Percentiles rank a stretch among this genome's conserved stretches.
Evolutionary conservation across 1,140 invertebrate genomes (phyloP).

Genomic region (Mesaphorura yosii): DNA sequence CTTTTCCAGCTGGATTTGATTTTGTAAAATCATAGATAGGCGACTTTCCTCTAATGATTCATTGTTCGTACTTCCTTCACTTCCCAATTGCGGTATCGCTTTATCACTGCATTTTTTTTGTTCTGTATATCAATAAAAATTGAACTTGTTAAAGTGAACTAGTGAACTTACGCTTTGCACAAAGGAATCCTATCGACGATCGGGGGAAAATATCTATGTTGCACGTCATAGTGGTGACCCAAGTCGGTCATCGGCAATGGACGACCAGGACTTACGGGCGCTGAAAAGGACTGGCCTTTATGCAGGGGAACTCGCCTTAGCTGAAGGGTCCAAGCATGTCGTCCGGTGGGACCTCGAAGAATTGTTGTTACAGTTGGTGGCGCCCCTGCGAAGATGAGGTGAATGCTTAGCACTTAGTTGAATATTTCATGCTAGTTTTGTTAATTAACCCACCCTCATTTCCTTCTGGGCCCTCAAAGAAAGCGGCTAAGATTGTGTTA

Average conservation of each 20-base stretch:
- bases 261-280: conserved; percentile 54
- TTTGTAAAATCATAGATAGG: conserved; percentile 37
- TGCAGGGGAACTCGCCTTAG: conserved; percentile 66
- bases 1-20: conserved; percentile 30
- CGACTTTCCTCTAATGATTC: conserved; percentile 42
- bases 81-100: conserved; percentile 63
- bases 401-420: not conserved
- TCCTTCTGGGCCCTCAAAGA: conserved; percentile 80
- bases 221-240: conserved; percentile 40
- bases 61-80: conserved; percentile 36
- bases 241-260: conserved; percentile 64
- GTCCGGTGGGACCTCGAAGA: conserved; percentile 79
- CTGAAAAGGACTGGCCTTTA: conserved; percentile 38
- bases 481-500: conserved; percentile 71
- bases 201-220: conserved; percentile 64
- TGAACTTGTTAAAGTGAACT: not conserved
- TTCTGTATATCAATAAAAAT: too few relatives aligned
- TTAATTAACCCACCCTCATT: conserved; percentile 39
- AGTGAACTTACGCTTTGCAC: conserved; percentile 59
- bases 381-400: conserved; percentile 35
- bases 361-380: conserved; percentile 56
- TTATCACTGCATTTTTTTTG: conserved; percentile 55
- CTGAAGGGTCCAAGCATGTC: conserved; percentile 89
- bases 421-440: not conserved
- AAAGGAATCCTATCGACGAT: conserved; percentile 63